Evolutionary conservation across 2,797 vertebrate species (phyloP), one percentile per base, ranked within the genome.

Genomic region (Fringilla coelebs): DNA sequence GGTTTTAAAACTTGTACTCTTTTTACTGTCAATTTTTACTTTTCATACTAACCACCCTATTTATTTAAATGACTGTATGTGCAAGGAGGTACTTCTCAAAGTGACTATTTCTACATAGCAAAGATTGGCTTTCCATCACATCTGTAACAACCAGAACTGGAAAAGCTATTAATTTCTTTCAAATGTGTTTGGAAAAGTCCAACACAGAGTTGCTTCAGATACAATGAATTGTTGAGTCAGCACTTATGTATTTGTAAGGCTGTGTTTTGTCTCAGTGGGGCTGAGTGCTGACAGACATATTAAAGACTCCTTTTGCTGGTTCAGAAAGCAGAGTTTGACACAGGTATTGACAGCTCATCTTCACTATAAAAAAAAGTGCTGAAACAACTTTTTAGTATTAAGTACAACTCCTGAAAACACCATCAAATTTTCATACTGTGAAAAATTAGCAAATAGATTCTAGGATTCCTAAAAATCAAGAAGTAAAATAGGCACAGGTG

Each of bases 81-180:
- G 14, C 45, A 88, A 63, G 43, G 12, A 71, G 34, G 40, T 66
- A 49, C 6, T 78, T 84, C 43, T 82, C 25, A 57, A 89, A 91
- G 38, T 12, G 5, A 61, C 13, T 67, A 57, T 43, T 63, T 36
- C 52, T 38, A 48, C 6, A 2, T 9, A 71, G 36, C 11, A 38
- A 89, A 74, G 38, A 36, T 40, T 74, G 57, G 18, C 38, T 91
- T 85, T 65, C 63, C 26, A 88, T 28, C 60, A 43, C 38, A 87
- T 38, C 54, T 79, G 24, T 45, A 87, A 52, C 20, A 73, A 73
- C 9, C 24, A 46, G 87, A 96, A 96, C 54, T 11, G 26, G 63
- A 75, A 95, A 96, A 95, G 75, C 24, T 51, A 90, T 52, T 61
- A 17, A 61, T 90, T 67, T 65, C 31, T 96, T 95, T 94, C 84